phyloP scores from a whole-genome alignment of 2,888 invertebrate genomes.

The Drosophila algonquin region DNA sequence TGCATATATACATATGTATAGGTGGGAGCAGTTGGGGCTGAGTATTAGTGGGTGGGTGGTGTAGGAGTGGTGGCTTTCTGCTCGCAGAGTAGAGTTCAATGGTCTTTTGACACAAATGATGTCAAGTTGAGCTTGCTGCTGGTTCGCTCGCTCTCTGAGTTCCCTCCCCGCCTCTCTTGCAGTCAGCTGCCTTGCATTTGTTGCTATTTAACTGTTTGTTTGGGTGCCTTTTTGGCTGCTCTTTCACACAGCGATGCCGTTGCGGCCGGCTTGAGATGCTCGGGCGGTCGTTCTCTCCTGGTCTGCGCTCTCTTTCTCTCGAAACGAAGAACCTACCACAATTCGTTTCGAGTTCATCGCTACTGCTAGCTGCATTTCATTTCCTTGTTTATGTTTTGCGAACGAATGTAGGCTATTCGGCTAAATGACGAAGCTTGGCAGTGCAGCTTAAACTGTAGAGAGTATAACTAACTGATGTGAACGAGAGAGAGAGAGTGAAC shows the following conservation, averaged over 20 bases:
- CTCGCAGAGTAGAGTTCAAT: slow-evolving; percentile 83
- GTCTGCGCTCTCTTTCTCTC: background rate
- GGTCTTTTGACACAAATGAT: slow-evolving; percentile 84
- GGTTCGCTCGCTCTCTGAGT: slow-evolving; percentile 12
- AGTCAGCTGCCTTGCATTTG: slow-evolving; percentile 52
- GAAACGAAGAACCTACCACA: slow-evolving; percentile 73
- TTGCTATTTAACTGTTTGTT: slow-evolving; percentile 71
- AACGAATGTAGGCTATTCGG: slow-evolving; percentile 74
- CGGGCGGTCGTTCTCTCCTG: background rate
- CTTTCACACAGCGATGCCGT: slow-evolving; percentile 30
- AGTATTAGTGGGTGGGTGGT: background rate
- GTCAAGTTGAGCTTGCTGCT: slow-evolving; percentile 81
- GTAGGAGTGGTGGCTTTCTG: slow-evolving; percentile 43
- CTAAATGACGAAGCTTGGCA: slow-evolving; percentile 46
- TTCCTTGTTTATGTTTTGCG: slow-evolving; percentile 76
- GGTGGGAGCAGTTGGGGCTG: slow-evolving; percentile 2
- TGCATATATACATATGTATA: slow-evolving; percentile 22
- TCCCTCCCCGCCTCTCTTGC: slow-evolving; percentile 11
- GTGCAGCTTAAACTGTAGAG: slow-evolving; percentile 12
- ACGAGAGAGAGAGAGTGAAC: slow-evolving; percentile 36
- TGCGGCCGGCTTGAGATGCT: slow-evolving; percentile 54
- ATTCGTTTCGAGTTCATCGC: slow-evolving; percentile 60
- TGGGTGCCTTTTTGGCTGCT: slow-evolving; percentile 66
- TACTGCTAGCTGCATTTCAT: slow-evolving; percentile 70
- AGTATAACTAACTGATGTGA: background rate